Conservation (phyloP, 2,888 invertebrate genomes). For the Tinea pellionella region DNA sequence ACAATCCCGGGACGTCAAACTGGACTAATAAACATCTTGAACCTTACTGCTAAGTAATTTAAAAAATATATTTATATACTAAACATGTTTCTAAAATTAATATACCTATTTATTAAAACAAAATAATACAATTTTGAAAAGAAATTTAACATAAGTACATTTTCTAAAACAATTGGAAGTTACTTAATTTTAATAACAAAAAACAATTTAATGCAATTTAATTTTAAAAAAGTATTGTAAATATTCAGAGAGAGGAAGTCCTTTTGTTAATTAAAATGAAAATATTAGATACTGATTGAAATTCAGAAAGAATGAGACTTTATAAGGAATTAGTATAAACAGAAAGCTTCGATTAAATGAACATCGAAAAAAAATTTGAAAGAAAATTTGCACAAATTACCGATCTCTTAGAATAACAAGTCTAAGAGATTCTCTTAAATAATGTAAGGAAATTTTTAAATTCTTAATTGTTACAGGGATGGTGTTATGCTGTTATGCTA, state of each 20-base stretch:
- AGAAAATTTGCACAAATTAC: conserved; percentile 62
- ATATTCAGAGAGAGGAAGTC: not conserved
- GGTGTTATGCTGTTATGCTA: conserved; percentile 24
- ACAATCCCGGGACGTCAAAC: no score
- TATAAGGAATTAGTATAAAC: conserved; percentile 9
- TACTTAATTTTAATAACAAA: no score
- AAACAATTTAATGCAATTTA: not conserved
- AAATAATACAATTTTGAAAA: no score
- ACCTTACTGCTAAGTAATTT: no score
- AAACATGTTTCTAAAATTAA: no score
- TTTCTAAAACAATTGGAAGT: no score
- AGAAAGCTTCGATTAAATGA: conserved; percentile 48
- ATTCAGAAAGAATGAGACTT: not conserved
- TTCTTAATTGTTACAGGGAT: conserved; percentile 59
- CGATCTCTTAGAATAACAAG: conserved; percentile 28
- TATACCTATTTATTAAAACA: no score
- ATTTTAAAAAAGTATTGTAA: not conserved
- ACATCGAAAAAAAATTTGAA: conserved; percentile 47
- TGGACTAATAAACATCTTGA: no score
- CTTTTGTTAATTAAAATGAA: not conserved
- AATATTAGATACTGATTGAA: not conserved
- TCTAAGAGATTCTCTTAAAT: conserved; percentile 32
- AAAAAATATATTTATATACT: no score
- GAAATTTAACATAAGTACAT: no score
- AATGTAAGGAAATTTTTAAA: conserved; percentile 48